A percentile compares a stretch with the other conserved stretches of the same genome.
phyloP scores from a whole-genome alignment of 2,797 vertebrate species.

The Sibirionetta formosa region DNA sequence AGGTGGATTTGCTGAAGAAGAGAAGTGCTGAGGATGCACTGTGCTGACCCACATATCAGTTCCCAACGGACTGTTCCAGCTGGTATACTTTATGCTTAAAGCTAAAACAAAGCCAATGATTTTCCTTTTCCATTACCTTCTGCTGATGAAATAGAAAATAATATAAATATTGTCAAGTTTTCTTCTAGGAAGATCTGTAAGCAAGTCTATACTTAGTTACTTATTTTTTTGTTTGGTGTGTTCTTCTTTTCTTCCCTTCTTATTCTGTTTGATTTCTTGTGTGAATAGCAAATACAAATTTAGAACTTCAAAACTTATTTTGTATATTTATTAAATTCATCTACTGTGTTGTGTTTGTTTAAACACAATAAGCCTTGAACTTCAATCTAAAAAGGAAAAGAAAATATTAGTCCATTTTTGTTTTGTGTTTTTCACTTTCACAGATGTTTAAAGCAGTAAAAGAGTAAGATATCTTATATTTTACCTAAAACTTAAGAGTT shows the following conservation, averaged over 20 bases:
- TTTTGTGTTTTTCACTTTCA: neutral
- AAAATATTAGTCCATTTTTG: neutral
- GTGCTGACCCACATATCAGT: slow-evolving; percentile 91
- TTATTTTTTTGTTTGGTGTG: neutral
- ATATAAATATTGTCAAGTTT: slow-evolving; percentile 48
- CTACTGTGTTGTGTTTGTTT: neutral
- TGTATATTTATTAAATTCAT: neutral
- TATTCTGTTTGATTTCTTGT: neutral
- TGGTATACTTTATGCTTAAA: slow-evolving; percentile 72
- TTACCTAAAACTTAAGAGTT: neutral
- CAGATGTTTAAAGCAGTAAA: neutral
- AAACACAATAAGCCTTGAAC: neutral
- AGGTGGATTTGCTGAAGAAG: slow-evolving; percentile 80
- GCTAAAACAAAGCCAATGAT: slow-evolving; percentile 65
- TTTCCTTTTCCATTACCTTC: slow-evolving; percentile 41
- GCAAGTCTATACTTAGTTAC: neutral
- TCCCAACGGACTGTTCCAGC: slow-evolving; percentile 86
- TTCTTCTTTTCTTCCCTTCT: neutral
- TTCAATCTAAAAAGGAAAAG: neutral
- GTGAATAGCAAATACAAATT: neutral
- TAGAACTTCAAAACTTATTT: neutral
- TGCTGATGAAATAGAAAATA: slow-evolving; percentile 39
- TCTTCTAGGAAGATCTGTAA: neutral
- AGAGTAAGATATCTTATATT: neutral
- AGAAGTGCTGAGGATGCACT: slow-evolving; percentile 90